Percentiles rank a stretch among this genome's conserved stretches.
These are phyloP conservation scores for Drosophila niveifrons DNA, from an alignment of 2,888 invertebrate species.

Conservation along the genomic window DNA sequence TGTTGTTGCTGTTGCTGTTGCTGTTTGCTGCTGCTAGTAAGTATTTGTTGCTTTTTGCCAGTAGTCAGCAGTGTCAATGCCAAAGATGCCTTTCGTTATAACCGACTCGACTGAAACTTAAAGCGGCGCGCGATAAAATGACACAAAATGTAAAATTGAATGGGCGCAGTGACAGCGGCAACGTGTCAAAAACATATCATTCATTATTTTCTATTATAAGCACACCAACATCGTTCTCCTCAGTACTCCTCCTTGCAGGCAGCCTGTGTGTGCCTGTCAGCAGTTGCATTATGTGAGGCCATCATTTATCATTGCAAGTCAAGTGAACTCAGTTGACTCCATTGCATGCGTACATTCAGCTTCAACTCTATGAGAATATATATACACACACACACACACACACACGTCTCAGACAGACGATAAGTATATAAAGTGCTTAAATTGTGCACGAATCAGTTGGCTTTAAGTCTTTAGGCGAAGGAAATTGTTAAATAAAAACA, in stretches of 20 bases:
- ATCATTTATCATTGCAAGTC: constrained; percentile 80
- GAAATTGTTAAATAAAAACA: constrained; percentile 76
- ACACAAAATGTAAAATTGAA: constrained; percentile 64
- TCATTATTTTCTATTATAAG: constrained; percentile 81
- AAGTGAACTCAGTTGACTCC: constrained; percentile 77
- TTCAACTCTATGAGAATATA: background rate
- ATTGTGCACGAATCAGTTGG: constrained; percentile 34
- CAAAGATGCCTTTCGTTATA: constrained; percentile 66
- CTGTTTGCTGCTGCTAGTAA: constrained; percentile 18
- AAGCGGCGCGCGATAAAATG: constrained; percentile 58
- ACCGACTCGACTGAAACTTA: constrained; percentile 61
- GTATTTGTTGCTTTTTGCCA: constrained; percentile 36
- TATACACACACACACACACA: background rate
- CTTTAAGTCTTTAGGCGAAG: constrained; percentile 67
- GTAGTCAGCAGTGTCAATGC: constrained; percentile 72
- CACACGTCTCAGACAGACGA: background rate
- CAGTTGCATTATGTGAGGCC: constrained; percentile 75
- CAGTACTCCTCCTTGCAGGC: constrained; percentile 15
- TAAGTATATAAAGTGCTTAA: constrained; percentile 54
- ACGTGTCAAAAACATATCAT: constrained; percentile 81
- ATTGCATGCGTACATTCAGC: constrained; percentile 55
- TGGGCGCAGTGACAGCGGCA: constrained; percentile 70
- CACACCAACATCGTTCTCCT: constrained; percentile 36
- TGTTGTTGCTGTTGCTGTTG: constrained; percentile 20
- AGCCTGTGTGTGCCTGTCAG: constrained; percentile 57